A percentile compares a stretch with the other conserved stretches of the same genome.
Evolutionary conservation across 2,797 vertebrate species (phyloP).

Genomic region (Xiphorhynchus erythropygius): DNA sequence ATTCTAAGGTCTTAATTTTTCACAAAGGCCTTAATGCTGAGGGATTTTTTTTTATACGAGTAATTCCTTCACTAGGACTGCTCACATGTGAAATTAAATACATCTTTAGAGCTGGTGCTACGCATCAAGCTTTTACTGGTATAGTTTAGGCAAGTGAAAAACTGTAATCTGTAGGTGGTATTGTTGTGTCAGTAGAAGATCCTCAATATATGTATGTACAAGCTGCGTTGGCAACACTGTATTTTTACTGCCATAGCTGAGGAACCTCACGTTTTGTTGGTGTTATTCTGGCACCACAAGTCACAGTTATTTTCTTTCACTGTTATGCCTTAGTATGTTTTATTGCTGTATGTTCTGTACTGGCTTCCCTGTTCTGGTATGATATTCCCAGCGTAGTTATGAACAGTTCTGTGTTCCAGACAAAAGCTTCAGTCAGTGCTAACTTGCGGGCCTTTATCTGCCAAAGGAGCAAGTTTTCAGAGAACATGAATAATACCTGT

Average conservation of each 20-base stretch:
- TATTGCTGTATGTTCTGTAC: background rate
- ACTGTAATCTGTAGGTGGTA: background rate
- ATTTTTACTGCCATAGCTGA: background rate
- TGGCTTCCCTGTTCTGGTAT: background rate
- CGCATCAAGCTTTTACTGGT: background rate
- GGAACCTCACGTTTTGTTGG: background rate
- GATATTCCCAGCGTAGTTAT: background rate
- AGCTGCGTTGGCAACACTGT: background rate
- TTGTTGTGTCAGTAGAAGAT: background rate
- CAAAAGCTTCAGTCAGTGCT: background rate
- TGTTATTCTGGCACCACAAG: background rate
- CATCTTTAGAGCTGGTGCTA: background rate
- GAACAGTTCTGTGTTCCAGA: background rate
- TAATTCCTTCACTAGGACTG: background rate
- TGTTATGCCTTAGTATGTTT: background rate
- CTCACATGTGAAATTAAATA: background rate
- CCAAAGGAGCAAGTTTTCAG: background rate
- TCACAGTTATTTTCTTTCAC: background rate
- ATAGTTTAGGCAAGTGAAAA: background rate
- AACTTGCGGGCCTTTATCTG: background rate
- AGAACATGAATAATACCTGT: background rate
- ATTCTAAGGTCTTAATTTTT: background rate
- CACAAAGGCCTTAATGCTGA: background rate
- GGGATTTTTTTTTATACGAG: background rate
- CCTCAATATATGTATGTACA: accelerated